Conservation (phyloP, 1,140 invertebrate species). For the Colletes gigas region DNA sequence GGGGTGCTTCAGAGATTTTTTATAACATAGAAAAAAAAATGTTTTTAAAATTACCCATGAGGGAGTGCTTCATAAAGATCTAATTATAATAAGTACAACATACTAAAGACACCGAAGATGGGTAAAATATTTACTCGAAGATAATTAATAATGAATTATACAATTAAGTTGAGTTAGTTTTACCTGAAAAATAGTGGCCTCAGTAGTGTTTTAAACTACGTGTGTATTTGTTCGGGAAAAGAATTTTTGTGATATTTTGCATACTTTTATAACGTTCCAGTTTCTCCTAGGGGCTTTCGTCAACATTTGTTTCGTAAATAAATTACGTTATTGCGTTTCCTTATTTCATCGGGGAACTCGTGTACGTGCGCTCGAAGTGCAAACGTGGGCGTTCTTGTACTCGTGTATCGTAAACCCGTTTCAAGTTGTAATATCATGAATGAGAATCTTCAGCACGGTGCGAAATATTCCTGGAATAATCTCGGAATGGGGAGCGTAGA, state of each 20-base stretch:
- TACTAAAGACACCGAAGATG: too few relatives aligned
- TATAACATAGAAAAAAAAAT: too few relatives aligned
- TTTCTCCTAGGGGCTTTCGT: not conserved
- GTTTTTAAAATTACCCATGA: too few relatives aligned
- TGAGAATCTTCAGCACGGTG: constrained; percentile 15
- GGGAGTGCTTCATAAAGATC: too few relatives aligned
- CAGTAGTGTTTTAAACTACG: too few relatives aligned
- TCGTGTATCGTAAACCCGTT: constrained; percentile 20
- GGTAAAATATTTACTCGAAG: too few relatives aligned
- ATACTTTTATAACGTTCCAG: not conserved
- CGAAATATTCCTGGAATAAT: not conserved
- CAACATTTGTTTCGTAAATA: not conserved
- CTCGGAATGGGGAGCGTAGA: not conserved
- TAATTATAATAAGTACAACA: too few relatives aligned
- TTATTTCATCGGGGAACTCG: not conserved
- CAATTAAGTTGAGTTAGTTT: too few relatives aligned
- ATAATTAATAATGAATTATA: too few relatives aligned
- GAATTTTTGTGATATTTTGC: too few relatives aligned
- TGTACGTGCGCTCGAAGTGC: constrained; percentile 1
- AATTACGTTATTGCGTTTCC: not conserved
- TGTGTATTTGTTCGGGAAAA: too few relatives aligned
- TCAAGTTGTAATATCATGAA: constrained; percentile 5
- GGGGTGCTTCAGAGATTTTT: not conserved
- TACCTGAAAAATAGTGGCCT: too few relatives aligned
- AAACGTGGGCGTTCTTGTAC: constrained; percentile 26